A percentile compares a stretch with the other conserved stretches of the same genome.
phyloP scores from a whole-genome alignment of 1,140 invertebrate genomes.

The Eupristina koningsbergeri region DNA sequence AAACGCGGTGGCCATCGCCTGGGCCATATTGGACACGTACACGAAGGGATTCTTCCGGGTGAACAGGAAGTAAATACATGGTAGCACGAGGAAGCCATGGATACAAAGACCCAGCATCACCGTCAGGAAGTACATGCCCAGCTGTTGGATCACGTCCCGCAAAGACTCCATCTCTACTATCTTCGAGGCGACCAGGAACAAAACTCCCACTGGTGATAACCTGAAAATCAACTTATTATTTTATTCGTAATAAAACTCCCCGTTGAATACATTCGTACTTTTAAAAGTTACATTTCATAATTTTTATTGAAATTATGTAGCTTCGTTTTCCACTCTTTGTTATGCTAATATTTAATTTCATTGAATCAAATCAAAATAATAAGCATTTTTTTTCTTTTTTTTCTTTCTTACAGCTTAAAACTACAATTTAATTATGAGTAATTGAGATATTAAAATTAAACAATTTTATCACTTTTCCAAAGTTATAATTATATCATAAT shows the following conservation, averaged over 20 bases:
- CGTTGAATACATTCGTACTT: no score
- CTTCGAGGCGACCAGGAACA: slow-evolving; percentile 86
- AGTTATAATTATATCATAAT: no score
- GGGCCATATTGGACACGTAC: slow-evolving; percentile 82
- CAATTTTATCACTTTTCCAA: no score
- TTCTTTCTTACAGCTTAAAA: no score
- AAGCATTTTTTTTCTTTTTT: no score
- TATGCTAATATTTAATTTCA: no score
- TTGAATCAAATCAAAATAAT: no score
- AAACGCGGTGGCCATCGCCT: slow-evolving; percentile 84
- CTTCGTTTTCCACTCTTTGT: no score
- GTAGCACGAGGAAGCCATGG: slow-evolving; percentile 85
- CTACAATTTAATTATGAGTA: no score
- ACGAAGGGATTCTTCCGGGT: slow-evolving; percentile 79
- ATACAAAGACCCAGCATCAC: slow-evolving; percentile 85
- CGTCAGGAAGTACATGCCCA: slow-evolving; percentile 89
- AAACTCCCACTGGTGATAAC: slow-evolving; percentile 87
- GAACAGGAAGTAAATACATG: slow-evolving; percentile 78
- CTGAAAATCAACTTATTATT: slow-evolving; percentile 59
- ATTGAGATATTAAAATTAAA: no score
- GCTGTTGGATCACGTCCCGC: slow-evolving; percentile 78
- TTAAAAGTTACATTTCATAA: no score
- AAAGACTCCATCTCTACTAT: slow-evolving; percentile 87
- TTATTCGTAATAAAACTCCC: neutral
- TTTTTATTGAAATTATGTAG: no score